A percentile compares a stretch with the other conserved stretches of the same genome.
Evolutionary conservation across 2,888 invertebrate species (phyloP).

Genomic region (Dryococelus australis): DNA sequence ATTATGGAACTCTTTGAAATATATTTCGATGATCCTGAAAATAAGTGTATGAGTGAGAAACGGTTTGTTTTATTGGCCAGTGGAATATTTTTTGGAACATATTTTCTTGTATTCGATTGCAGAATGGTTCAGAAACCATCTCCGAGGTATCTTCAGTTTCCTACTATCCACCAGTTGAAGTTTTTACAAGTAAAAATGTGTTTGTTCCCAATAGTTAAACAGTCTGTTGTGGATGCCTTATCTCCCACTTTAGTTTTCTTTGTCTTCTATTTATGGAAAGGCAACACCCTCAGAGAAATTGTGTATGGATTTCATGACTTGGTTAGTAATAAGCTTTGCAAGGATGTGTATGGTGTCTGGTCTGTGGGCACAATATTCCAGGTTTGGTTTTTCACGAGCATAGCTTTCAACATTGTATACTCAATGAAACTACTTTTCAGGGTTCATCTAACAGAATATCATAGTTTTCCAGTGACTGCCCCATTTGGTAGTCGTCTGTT

Average conservation of each 20-base stretch:
- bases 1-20: conserved; percentile 71
- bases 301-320: conserved; percentile 65
- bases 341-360: conserved; percentile 62
- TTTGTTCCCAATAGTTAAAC: conserved; percentile 64
- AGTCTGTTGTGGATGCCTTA: conserved; percentile 67
- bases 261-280: conserved; percentile 68
- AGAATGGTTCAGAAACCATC: conserved; percentile 63
- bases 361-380: conserved; percentile 66
- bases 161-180: conserved; percentile 75
- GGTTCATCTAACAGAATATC: conserved; percentile 73
- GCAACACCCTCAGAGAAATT: conserved; percentile 62
- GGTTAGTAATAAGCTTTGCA: conserved; percentile 62
- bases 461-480: conserved; percentile 69
- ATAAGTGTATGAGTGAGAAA: conserved; percentile 70
- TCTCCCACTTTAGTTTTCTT: conserved; percentile 70
- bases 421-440: conserved; percentile 75
- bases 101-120: conserved; percentile 65
- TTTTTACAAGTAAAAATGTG: conserved; percentile 70
- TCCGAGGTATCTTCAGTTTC: conserved; percentile 67
- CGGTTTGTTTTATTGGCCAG: conserved; percentile 72
- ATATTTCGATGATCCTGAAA: conserved; percentile 63
- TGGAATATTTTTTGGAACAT: conserved; percentile 71
- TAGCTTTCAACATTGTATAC: conserved; percentile 74
- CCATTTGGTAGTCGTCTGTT: conserved; percentile 50
- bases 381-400: conserved; percentile 72